Evolutionary conservation across 1,140 invertebrate species (phyloP), one percentile per base, ranked within the genome.

Genomic region (Paraescarpia echinospica): DNA sequence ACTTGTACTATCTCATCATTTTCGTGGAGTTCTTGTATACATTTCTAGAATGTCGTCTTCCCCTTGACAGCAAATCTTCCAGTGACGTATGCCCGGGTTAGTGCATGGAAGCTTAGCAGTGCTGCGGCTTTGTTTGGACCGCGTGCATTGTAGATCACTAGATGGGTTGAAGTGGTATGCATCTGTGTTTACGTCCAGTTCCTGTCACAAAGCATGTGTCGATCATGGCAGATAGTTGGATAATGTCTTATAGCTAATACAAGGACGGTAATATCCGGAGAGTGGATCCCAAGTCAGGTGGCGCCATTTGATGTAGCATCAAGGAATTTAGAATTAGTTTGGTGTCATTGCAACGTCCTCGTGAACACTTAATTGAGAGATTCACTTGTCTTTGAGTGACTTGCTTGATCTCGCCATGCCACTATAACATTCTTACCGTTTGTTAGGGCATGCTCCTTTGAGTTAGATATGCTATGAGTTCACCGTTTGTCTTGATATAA

Each of bases 321-420:
- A n/a, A 91, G 18, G 93, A 89, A 92, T 93, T 89, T 18, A 93
- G 92, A n/a, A 93, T 89, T n/a, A 93, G 33, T 48, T 93, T 93
- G 35, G 91, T 90, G 35, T 93, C 93, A n/a, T n/a, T n/a, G n/a
- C n/a, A 33, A 89, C 93, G 34, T 93, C 93, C 51, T 92, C 93
- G 14, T 92, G 91, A 89, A 33, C 34, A 89, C 89, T 89, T n/a
- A n/a, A n/a, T n/a, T 89, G 89, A 89, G 34, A 89, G 1, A 89
- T 89, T 33, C n/a, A 33, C n/a, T 89, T 89, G n/a, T 89, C 89
- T 89, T 9, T 89, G 89, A 89, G 89, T 89, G 89, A 31, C 89
- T 89, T 89, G 89, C 34, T 88, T 34, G 12, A 33, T 92, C 93
- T 35, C 90, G 90, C 31, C 33, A 34, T 33, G 90, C 31, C 33